Conservation (phyloP, 2,797 vertebrate genomes). For the Linurgus olivaceus region DNA sequence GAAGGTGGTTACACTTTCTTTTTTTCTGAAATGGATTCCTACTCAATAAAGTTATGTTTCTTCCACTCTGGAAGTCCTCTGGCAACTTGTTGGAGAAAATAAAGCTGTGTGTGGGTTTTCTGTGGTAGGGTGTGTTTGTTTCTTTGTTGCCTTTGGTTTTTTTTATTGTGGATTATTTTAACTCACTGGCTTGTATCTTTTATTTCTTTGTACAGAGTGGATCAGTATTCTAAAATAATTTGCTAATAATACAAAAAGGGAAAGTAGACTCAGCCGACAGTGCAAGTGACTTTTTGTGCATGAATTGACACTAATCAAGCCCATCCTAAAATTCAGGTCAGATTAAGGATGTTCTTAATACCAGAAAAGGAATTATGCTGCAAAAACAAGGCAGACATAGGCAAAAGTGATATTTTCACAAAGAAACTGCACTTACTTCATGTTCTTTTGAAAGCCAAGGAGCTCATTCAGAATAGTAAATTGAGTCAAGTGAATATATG, state of each 20-base stretch:
- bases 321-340: not conserved
- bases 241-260: not conserved
- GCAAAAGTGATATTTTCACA: not conserved
- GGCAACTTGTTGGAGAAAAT: not conserved
- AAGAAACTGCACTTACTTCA: not conserved
- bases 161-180: not conserved
- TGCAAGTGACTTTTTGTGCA: not conserved
- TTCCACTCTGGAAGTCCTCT: not conserved
- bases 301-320: not conserved
- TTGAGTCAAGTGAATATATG: not conserved
- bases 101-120: not conserved
- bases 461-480: not conserved
- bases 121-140: not conserved
- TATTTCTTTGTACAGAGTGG: not conserved
- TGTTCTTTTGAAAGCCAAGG: fast-evolving
- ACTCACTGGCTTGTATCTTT: not conserved
- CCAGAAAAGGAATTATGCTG: not conserved
- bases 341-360: not conserved
- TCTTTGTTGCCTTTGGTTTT: not conserved
- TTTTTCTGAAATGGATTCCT: not conserved
- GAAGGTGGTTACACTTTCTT: not conserved
- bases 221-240: not conserved
- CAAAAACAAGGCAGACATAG: not conserved
- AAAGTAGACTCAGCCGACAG: not conserved
- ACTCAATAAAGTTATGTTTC: not conserved